Conservation (phyloP, 1,140 invertebrate genomes). For the Mya arenaria region DNA sequence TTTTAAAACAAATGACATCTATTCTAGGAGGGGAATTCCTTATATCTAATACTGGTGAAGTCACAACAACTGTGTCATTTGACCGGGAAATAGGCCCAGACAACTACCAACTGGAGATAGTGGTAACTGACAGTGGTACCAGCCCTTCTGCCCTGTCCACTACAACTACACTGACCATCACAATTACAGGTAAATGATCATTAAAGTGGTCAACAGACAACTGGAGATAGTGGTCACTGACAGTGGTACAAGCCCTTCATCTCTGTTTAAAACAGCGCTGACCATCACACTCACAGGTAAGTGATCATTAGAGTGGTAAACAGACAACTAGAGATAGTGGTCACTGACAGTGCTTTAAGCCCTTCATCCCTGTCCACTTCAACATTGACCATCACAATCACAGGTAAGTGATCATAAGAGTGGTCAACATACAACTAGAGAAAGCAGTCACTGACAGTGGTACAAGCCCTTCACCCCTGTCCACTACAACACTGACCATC, state of each 20-base stretch:
- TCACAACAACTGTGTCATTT: constrained; percentile 54
- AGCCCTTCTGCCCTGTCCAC: constrained; percentile 45
- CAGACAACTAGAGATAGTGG: constrained; percentile 55
- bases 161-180: constrained; percentile 53
- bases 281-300: constrained; percentile 58
- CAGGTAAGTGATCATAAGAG: constrained; percentile 57
- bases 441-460: constrained; percentile 60
- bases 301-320: no score
- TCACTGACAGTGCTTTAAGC: constrained; percentile 52
- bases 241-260: constrained; percentile 45
- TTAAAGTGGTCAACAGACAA: no score
- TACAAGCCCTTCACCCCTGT: constrained; percentile 38
- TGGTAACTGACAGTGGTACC: constrained; percentile 57
- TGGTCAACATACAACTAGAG: constrained; percentile 48
- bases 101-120: constrained; percentile 52
- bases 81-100: constrained; percentile 63
- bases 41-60: constrained; percentile 38
- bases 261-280: constrained; percentile 44
- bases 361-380: constrained; percentile 47
- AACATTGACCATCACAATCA: constrained; percentile 49
- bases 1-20: constrained; percentile 30
- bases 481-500: constrained; percentile 49
- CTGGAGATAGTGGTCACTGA: constrained; percentile 58
- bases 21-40: constrained; percentile 36
- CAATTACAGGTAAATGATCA: constrained; percentile 60